Evolutionary conservation across 2,113 vertebrate genomes (phyloP).

Genomic region (Pristiophorus japonicus): DNA sequence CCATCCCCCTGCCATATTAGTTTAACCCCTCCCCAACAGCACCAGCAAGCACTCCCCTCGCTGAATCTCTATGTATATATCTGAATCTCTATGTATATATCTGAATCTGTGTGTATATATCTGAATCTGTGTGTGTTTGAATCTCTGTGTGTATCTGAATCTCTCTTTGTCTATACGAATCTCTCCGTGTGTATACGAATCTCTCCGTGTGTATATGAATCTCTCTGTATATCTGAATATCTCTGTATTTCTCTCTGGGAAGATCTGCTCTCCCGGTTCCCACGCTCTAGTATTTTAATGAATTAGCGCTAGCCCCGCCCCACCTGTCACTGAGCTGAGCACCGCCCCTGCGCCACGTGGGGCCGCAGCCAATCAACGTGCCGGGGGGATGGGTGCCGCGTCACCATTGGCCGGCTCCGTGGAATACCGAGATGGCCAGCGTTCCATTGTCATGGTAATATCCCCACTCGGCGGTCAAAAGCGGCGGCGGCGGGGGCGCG

Average conservation of each 20-base stretch:
- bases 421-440: not conserved
- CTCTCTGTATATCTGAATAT: not conserved
- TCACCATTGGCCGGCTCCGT: not conserved
- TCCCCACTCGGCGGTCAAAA: not conserved
- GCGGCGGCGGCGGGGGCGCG: not conserved
- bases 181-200: not conserved
- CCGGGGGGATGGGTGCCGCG: not conserved
- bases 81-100: not conserved
- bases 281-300: constrained; percentile 30
- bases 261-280: constrained; percentile 26
- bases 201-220: not conserved
- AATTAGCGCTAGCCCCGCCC: not conserved
- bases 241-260: constrained; percentile 12
- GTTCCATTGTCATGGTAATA: constrained; percentile 21
- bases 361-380: not conserved
- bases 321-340: not conserved
- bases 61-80: not conserved
- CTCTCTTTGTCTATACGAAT: not conserved
- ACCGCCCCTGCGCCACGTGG: not conserved
- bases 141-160: not conserved
- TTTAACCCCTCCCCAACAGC: too few relatives aligned
- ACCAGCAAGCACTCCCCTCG: too few relatives aligned
- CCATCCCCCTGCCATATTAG: too few relatives aligned
- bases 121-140: not conserved
- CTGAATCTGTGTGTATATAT: not conserved